phyloP scores from a whole-genome alignment of 2,113 vertebrate species.

The Corythoichthys haematopterus region DNA sequence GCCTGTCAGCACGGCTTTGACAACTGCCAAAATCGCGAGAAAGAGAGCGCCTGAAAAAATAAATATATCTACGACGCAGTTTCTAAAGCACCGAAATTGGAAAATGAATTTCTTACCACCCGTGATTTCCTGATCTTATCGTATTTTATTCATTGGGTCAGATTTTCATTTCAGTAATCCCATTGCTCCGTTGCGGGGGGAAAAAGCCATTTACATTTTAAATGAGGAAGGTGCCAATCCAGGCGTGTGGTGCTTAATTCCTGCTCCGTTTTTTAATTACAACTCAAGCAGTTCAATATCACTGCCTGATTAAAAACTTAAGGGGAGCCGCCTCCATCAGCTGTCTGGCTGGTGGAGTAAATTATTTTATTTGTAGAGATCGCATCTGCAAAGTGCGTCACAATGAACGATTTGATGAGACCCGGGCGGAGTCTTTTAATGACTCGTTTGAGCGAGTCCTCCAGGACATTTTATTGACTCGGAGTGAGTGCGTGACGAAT shows the following conservation, averaged over 20 bases:
- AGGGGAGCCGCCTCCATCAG: slow-evolving; percentile 41
- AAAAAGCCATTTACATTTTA: slow-evolving; percentile 52
- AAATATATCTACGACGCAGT: neutral
- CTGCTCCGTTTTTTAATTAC: slow-evolving; percentile 57
- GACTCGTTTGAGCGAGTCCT: slow-evolving; percentile 33
- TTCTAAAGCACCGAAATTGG: slow-evolving; percentile 18
- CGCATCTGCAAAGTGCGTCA: slow-evolving; percentile 55
- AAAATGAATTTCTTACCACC: slow-evolving; percentile 32
- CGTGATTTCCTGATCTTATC: slow-evolving; percentile 36
- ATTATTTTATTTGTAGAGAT: slow-evolving; percentile 62
- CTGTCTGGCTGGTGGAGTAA: slow-evolving; percentile 37
- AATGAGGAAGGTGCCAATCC: slow-evolving; percentile 53
- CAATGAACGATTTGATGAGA: slow-evolving; percentile 40
- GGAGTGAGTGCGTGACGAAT: slow-evolving; percentile 33
- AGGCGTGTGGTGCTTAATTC: slow-evolving; percentile 37
- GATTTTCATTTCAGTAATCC: slow-evolving; percentile 55
- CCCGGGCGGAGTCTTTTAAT: slow-evolving; percentile 42
- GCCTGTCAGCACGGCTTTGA: slow-evolving; percentile 28
- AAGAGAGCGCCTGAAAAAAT: slow-evolving; percentile 2
- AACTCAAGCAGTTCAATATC: slow-evolving; percentile 53
- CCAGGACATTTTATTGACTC: slow-evolving; percentile 39
- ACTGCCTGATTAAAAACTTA: slow-evolving; percentile 58
- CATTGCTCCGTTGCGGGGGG: slow-evolving; percentile 41
- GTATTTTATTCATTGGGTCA: slow-evolving; percentile 60
- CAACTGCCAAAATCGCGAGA: neutral